Conservation (phyloP, 2,113 vertebrate genomes). For the Laticauda colubrina region DNA sequence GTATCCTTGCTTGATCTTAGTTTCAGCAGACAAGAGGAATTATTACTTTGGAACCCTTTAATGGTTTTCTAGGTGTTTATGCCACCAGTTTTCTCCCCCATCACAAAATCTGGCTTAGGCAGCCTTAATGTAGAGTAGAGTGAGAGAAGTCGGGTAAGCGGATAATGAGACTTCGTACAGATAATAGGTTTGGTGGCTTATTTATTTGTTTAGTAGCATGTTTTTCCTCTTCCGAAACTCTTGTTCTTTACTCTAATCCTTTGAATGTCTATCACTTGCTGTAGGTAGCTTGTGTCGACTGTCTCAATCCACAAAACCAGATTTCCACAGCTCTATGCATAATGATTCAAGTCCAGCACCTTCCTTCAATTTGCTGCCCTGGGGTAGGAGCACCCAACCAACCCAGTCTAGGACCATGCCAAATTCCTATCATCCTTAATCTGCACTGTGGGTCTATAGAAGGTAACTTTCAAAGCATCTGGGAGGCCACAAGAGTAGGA, state of each 20-base stretch:
- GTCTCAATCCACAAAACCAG: slow-evolving; percentile 67
- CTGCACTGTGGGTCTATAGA: background rate
- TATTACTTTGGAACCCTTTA: slow-evolving; percentile 9
- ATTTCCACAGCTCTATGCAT: background rate
- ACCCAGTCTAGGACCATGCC: background rate
- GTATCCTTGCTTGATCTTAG: background rate
- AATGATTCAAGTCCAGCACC: background rate
- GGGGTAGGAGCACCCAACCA: background rate
- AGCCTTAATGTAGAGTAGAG: slow-evolving; percentile 2
- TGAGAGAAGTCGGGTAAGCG: slow-evolving; percentile 13
- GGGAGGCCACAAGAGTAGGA: background rate
- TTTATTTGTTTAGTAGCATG: slow-evolving; percentile 40
- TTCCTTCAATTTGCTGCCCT: background rate
- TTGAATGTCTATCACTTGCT: slow-evolving; percentile 64
- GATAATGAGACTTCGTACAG: slow-evolving; percentile 27
- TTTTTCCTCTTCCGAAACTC: slow-evolving; percentile 42
- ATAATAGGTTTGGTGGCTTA: slow-evolving; percentile 6
- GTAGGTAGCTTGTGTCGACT: slow-evolving; percentile 42
- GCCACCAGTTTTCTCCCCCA: slow-evolving; percentile 2
- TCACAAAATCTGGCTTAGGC: background rate
- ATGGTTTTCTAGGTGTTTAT: background rate
- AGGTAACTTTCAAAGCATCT: background rate
- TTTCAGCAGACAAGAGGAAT: slow-evolving; percentile 5
- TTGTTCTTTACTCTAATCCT: slow-evolving; percentile 53
- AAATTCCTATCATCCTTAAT: background rate